Base-by-base conservation (phyloP, 2,797 vertebrate species). In the Acipenser transmontanus region DNA sequence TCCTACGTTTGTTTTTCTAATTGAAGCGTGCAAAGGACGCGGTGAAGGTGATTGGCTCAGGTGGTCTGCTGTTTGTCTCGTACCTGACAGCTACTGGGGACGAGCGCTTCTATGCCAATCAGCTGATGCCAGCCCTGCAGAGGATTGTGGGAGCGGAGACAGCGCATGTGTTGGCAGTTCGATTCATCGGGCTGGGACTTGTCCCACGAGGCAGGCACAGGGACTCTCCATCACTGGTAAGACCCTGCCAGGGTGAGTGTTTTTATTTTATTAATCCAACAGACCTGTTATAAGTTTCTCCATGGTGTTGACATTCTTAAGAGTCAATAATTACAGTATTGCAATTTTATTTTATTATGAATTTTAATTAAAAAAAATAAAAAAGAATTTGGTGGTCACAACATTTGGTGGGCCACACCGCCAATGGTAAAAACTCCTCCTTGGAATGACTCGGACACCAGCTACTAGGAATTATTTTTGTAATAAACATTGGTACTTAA, bases 101-200 rank as follows among this genome's bases (percentile, higher is more conserved):
- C 70, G 95, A 97, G 68, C 81, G 64, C 67, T 94, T 98, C 76
- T 97, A 94, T 7, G 68, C 88, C 50, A 77, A 82, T 50, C 80
- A 80, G 50, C 77, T 97, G 71, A 95, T 98, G 91, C 96, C 97
- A 0, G 61, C 82, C 10, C 77, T 96, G 63, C 94, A 93, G 79
- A 82, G 81, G 63, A 60, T 89, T 70, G 81, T 95, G 62, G 89
- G 89, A 2, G 86, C 94, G 0, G 96, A 99, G 85, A 79, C 80
- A 0, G 94, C 94, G 0, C 96, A 99, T 66, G 76, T 82, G 1
- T 71, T 95, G 69, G 87, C 94, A 0, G 72, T 99, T 62, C 90
- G 88, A 62, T 12, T 85, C 52, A 85, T 85, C 4, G 73, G 90
- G 14, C 59, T 92, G 10, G 93, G 95, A 9, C 66, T 97, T 68